Conservation (phyloP, 2,797 vertebrate species). For the Furcifer pardalis region DNA sequence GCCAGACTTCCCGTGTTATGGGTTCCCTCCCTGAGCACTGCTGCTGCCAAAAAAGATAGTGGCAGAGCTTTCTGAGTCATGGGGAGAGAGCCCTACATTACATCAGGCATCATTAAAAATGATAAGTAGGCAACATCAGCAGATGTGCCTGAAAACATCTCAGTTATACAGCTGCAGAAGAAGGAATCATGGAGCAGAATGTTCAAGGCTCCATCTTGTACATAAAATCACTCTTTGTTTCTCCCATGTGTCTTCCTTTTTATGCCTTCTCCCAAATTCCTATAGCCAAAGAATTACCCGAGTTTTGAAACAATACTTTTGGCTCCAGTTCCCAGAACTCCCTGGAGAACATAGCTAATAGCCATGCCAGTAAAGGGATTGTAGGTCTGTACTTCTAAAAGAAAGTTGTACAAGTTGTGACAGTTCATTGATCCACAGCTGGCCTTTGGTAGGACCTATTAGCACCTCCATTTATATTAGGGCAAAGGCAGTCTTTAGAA, state of each 20-base stretch:
- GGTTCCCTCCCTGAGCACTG: constrained; percentile 1
- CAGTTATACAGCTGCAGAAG: background rate
- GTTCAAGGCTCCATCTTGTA: background rate
- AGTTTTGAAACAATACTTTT: background rate
- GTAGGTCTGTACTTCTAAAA: background rate
- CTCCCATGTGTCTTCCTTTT: background rate
- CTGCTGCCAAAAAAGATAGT: constrained; percentile 59
- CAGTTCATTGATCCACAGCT: background rate
- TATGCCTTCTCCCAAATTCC: background rate
- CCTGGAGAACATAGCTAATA: background rate
- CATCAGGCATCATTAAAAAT: constrained; percentile 60
- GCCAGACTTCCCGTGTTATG: constrained; percentile 41
- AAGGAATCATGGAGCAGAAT: background rate
- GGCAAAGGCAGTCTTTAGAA: background rate
- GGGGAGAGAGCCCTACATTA: constrained; percentile 38
- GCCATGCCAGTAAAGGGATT: background rate
- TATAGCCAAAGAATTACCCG: background rate
- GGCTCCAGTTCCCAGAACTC: background rate
- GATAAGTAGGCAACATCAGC: constrained; percentile 38
- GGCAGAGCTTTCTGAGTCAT: constrained; percentile 44
- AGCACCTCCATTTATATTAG: constrained; percentile 28
- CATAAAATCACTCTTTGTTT: background rate
- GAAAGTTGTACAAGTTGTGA: background rate
- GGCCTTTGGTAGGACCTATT: background rate
- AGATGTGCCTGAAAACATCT: constrained; percentile 13